Percentiles rank a stretch among this genome's conserved stretches.
Conservation (phyloP, 2,797 vertebrate genomes). For the Trachops cirrhosus region DNA sequence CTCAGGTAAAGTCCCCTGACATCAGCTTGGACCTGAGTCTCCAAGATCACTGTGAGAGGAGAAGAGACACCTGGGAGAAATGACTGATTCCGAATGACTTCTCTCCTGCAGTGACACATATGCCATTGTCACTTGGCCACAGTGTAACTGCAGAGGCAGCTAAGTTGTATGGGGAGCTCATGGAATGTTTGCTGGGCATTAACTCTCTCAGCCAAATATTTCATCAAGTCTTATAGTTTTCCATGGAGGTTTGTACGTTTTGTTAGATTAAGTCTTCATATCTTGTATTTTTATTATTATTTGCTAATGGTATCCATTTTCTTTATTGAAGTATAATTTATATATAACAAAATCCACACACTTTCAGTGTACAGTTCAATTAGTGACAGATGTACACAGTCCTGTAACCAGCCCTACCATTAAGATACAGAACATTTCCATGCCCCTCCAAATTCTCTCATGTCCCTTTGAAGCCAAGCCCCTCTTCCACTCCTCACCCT, state of each 20-base stretch:
- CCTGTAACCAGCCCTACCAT: not conserved
- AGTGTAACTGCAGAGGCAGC: not conserved
- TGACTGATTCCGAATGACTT: not conserved
- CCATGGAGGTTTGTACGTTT: not conserved
- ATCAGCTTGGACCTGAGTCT: not conserved
- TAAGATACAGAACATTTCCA: not conserved
- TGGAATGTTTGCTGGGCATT: not conserved
- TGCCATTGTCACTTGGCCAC: not conserved
- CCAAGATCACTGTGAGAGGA: not conserved
- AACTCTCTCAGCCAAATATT: not conserved
- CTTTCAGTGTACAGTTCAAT: not conserved
- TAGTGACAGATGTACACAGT: not conserved
- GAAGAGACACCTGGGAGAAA: not conserved
- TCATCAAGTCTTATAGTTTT: not conserved
- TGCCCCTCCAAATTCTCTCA: not conserved
- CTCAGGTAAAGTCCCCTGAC: not conserved
- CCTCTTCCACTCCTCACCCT: not conserved
- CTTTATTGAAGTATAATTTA: not conserved
- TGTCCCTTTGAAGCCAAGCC: not conserved
- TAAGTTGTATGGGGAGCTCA: accelerated
- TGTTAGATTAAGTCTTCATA: not conserved
- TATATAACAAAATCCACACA: not conserved
- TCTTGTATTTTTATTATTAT: not conserved
- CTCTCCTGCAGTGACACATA: not conserved
- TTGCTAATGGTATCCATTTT: not conserved